Conservation (phyloP, 2,888 invertebrate species). For the Nemoura dubitans region DNA sequence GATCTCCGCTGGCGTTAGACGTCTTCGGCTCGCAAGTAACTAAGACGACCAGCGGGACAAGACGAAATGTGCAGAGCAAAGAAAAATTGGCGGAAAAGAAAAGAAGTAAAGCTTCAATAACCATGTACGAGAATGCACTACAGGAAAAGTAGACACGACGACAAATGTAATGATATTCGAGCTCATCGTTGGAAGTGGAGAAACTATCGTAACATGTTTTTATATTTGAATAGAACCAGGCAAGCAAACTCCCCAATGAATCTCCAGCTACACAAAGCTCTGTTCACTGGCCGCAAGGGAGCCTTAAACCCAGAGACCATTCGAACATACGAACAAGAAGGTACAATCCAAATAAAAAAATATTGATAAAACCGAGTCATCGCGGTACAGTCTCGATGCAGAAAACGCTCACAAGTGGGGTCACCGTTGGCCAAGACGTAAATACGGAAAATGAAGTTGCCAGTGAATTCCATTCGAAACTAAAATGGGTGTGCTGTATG, state of each 20-base stretch:
- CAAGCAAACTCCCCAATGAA: slow-evolving; percentile 34
- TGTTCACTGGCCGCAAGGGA: slow-evolving; percentile 22
- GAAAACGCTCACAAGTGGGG: background rate
- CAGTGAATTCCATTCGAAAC: background rate
- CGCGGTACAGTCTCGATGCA: background rate
- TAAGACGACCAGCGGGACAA: slow-evolving; percentile 22
- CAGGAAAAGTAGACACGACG: slow-evolving; percentile 10
- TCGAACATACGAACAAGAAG: background rate
- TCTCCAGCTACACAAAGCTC: background rate
- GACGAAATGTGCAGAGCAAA: slow-evolving; percentile 32
- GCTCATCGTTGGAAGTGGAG: slow-evolving; percentile 19
- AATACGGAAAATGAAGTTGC: background rate
- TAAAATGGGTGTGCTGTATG: too few relatives aligned
- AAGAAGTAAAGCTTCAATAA: slow-evolving; percentile 28
- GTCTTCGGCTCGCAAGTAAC: background rate
- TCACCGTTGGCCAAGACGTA: background rate
- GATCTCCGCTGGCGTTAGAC: background rate
- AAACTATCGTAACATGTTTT: slow-evolving; percentile 24
- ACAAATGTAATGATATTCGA: slow-evolving; percentile 42
- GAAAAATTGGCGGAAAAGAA: slow-evolving; percentile 19
- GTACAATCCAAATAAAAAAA: background rate
- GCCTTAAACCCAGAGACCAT: background rate
- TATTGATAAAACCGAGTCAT: background rate
- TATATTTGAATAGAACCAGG: slow-evolving; percentile 35
- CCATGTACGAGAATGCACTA: slow-evolving; percentile 26